phyloP scores from a whole-genome alignment of 2,113 vertebrate genomes.

The Aix galericulata region DNA sequence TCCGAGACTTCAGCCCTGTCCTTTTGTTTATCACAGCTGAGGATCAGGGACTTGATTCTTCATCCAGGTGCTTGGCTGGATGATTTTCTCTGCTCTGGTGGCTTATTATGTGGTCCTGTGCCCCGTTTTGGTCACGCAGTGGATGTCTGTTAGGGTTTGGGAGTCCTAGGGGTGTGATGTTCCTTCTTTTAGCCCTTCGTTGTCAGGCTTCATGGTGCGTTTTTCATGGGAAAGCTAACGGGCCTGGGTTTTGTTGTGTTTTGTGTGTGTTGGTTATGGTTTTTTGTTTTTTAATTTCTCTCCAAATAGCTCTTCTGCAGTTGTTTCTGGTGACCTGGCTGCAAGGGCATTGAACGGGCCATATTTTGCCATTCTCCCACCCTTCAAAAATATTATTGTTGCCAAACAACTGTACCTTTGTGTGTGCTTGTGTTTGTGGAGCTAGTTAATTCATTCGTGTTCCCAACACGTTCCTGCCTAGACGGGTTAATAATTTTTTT shows the following conservation, averaged over 20 bases:
- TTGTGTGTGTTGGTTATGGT: neutral
- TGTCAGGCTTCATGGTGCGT: neutral
- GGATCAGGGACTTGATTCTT: neutral
- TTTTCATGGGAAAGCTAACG: neutral
- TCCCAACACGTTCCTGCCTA: neutral
- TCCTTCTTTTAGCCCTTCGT: neutral
- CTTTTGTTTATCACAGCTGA: neutral
- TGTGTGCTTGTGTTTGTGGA: neutral
- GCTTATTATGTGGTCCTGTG: neutral
- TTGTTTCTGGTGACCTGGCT: neutral
- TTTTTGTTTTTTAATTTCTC: neutral
- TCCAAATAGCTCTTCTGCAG: neutral
- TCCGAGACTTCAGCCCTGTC: neutral
- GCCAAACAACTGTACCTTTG: neutral
- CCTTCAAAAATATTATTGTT: conserved; percentile 19
- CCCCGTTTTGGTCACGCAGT: neutral
- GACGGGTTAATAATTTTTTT: neutral
- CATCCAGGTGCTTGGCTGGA: neutral
- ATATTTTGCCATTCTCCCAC: neutral
- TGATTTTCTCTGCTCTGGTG: neutral
- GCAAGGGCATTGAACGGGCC: neutral
- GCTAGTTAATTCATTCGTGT: neutral
- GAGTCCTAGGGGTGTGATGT: neutral
- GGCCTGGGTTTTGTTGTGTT: neutral
- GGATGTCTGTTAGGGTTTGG: neutral